phyloP scores from a whole-genome alignment of 2,888 invertebrate species.

The Sinhomidia bicolor region DNA sequence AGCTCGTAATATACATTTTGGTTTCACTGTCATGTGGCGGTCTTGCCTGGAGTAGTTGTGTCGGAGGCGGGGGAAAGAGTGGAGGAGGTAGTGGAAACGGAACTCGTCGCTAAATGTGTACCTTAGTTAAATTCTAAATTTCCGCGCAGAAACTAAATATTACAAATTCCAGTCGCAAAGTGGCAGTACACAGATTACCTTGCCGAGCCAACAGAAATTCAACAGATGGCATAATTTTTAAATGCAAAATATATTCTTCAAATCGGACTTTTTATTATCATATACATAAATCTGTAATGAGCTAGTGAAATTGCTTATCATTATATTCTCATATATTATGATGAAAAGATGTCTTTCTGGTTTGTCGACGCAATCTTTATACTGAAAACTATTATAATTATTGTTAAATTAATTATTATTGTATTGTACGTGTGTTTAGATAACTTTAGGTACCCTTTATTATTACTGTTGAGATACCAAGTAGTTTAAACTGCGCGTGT shows the following conservation, averaged over 20 bases:
- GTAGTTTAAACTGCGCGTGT: too few species aligned
- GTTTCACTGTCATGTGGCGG: slow-evolving; percentile 94
- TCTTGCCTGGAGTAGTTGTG: slow-evolving; percentile 88
- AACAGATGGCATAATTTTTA: neutral
- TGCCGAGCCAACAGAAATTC: slow-evolving; percentile 33
- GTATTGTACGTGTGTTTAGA: neutral
- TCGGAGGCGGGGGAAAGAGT: slow-evolving; percentile 81
- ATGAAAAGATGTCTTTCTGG: neutral
- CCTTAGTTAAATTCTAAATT: neutral
- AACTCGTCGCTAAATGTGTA: too few species aligned
- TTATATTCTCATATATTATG: neutral
- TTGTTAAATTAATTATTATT: neutral
- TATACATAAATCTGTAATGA: slow-evolving; percentile 1
- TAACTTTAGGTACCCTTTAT: neutral
- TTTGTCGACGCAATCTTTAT: neutral
- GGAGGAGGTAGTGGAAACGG: slow-evolving; percentile 32
- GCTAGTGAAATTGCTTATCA: neutral
- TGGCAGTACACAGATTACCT: slow-evolving; percentile 19
- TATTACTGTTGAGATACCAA: slow-evolving; percentile 4
- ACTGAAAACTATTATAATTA: neutral
- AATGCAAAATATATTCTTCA: slow-evolving; percentile 1
- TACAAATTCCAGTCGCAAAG: slow-evolving; percentile 70
- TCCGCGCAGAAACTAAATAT: slow-evolving; percentile 41
- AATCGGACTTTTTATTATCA: neutral
- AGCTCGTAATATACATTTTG: slow-evolving; percentile 90